phyloP scores from a whole-genome alignment of 2,888 invertebrate genomes.

The Leucania comma region DNA sequence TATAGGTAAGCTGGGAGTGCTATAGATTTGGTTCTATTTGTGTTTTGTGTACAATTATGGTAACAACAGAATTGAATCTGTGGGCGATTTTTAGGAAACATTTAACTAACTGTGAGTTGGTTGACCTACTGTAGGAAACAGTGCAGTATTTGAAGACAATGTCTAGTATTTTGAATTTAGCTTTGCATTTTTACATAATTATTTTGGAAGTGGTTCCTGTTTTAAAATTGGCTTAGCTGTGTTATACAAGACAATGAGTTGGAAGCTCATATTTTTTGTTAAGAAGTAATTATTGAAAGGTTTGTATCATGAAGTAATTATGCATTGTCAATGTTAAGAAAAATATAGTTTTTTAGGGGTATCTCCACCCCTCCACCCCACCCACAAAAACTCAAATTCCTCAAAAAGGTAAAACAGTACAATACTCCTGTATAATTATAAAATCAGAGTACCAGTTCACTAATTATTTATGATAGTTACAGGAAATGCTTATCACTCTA shows the following conservation, averaged over 20 bases:
- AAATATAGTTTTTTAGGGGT: too few relatives aligned
- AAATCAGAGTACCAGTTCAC: neutral
- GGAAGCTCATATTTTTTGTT: too few relatives aligned
- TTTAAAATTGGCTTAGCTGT: neutral
- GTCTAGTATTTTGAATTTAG: neutral
- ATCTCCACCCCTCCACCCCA: too few relatives aligned
- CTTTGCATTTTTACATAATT: neutral
- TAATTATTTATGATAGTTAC: neutral
- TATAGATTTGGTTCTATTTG: conserved; percentile 18
- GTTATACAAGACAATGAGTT: too few relatives aligned
- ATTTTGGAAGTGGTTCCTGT: neutral
- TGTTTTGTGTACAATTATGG: conserved; percentile 34
- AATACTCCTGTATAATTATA: too few relatives aligned
- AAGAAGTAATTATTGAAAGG: too few relatives aligned
- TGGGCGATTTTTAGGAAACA: neutral
- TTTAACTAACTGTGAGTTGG: neutral
- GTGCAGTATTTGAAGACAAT: neutral
- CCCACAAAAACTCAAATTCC: too few relatives aligned
- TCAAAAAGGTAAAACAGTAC: too few relatives aligned
- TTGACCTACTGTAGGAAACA: neutral
- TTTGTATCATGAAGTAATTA: too few relatives aligned
- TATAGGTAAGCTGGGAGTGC: neutral
- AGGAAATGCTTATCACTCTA: too few relatives aligned
- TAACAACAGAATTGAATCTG: conserved; percentile 20
- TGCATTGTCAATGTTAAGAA: too few relatives aligned